Evolutionary conservation across 2,113 vertebrate genomes (phyloP).

Genomic region (Saiga tatarica): DNA sequence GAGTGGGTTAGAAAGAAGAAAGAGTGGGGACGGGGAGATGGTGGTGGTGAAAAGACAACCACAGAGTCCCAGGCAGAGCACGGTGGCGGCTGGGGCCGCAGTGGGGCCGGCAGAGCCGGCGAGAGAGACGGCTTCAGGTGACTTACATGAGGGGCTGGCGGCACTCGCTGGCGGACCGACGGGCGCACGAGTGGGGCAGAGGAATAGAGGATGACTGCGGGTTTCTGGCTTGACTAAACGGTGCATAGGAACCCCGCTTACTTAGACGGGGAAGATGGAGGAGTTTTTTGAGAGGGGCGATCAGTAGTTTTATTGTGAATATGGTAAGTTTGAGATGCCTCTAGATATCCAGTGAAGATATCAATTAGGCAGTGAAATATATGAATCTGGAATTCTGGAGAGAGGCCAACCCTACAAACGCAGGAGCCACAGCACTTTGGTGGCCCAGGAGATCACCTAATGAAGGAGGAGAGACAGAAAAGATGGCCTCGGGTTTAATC

Average conservation of each 20-base stretch:
- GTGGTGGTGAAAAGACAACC: neutral
- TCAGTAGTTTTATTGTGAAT: neutral
- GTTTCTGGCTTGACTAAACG: neutral
- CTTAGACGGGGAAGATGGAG: neutral
- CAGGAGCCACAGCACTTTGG: no score
- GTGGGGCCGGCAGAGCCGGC: neutral
- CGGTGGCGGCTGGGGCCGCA: rapidly evolving
- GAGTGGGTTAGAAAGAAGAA: neutral
- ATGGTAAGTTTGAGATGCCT: neutral
- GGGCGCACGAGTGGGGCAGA: neutral
- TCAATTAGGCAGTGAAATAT: neutral
- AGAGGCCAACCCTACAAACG: neutral
- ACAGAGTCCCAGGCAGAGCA: neutral
- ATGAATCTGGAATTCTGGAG: neutral
- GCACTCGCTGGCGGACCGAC: no score
- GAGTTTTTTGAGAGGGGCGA: no score
- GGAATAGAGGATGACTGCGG: neutral
- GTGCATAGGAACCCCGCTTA: neutral
- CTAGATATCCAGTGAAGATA: neutral
- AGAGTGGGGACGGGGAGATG: neutral
- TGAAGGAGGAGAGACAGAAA: neutral
- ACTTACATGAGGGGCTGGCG: neutral
- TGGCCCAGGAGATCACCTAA: neutral
- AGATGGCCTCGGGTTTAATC: neutral
- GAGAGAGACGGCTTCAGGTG: neutral